Evolutionary conservation across 1,140 invertebrate species (phyloP), one percentile per base, ranked within the genome.

Genomic region (Drosophila mayri): DNA sequence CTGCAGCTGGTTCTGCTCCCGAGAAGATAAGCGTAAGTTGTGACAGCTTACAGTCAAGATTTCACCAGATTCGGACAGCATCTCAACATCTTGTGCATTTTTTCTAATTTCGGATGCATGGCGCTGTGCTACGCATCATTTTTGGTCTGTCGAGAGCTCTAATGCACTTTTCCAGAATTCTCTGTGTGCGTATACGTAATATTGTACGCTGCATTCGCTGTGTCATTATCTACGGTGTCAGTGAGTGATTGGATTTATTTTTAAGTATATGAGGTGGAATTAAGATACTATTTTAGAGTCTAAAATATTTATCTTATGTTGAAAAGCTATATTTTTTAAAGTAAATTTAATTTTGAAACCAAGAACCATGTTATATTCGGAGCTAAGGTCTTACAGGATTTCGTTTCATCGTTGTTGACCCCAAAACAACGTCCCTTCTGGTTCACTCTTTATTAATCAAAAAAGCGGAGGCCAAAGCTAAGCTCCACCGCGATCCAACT

Each of bases 21-120:
- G 84, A 87, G 55, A 87, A 87, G 80, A 84, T 87, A 71, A 84
- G 84, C 68, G 84, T 87, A 80, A 87, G 84, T 87, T 84, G 64
- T 49, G 50, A 44, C 58, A 55, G 43, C 41, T 74, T 37, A 16
- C n/a, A 7, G 41, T 37, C 59, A 43, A 60, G 47, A 52, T 37
- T 50, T 38, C 47, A 18, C 38, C 18, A 16, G 38, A 63, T 37
- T 46, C 43, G 49, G 49, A 70, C 66, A 49, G 62, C 22, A 32
- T 25, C 43, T 54, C 28, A 47, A 54, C 47, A 38, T 54, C 35
- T 54, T 28, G 47, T 52, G 46, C 47, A 38, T 49, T 37, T 41
- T 50, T 30, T 11, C 37, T 43, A 46, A 30, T 71, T 71, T 71
- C 10, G 22, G 40, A 74, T 50, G 55, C 54, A 47, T 20, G 25